Evolutionary conservation across 2,888 invertebrate species (phyloP), one percentile per base, ranked within the genome.

Genomic region (Aphelenchoides bicaudatus): DNA sequence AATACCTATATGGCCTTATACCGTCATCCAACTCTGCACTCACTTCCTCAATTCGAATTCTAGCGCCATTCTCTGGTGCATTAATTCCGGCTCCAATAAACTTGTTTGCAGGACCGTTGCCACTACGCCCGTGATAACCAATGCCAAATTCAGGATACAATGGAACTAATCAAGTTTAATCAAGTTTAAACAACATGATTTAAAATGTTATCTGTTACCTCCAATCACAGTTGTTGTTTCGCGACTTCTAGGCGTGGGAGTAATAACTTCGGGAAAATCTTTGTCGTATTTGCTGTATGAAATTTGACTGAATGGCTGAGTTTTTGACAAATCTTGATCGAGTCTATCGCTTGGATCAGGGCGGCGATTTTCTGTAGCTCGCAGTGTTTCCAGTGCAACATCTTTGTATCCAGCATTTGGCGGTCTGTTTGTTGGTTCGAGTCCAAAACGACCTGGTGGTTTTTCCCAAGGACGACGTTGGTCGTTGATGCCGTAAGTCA

Each of bases 401-500:
- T 49, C 28, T 21, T 25, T 28, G 16, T 16, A 19, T 21, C 34
- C 23, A 3, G 27, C 19, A 28, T 49, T 49, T 13, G 34, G 43
- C 43, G 43, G 43, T n/a, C 43, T 19, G 23, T 43, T 43, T 19
- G 16, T 25, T 6, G 10, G 43, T 27, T 19, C 27, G n/a, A 30
- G 28, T 28, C 39, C 52, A 16, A 51, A 51, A 1, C 16, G 37
- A 30, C 38, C 21, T n/a, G 52, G 52, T 3, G 23, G 19, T 23
- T 37, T 37, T 30, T 59, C 58, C 58, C 58, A 58, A 29, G 55
- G 56, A 21, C 29, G 47, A 5, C 59, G 46, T 16, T 31, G 46
- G 30, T 59, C 59, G 28, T 59, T 59, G 3, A 59, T 62, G 38
- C 39, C 59, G n/a, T n/a, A 21, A n/a, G 55, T 16, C 19, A 25